phyloP scores from a whole-genome alignment of 2,113 vertebrate genomes.

The Dicrurus megarhynchus region DNA sequence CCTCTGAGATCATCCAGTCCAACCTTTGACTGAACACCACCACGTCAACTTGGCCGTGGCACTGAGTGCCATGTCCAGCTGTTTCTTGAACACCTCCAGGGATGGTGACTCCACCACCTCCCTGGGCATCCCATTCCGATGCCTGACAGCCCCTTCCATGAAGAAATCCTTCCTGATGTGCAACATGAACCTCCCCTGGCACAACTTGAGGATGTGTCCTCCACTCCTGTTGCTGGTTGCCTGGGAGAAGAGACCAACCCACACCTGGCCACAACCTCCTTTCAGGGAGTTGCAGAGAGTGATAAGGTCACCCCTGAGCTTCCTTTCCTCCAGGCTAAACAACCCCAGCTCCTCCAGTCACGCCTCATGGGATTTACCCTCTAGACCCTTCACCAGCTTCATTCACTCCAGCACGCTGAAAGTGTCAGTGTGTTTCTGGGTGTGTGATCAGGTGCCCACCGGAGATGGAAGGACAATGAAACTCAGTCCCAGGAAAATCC shows the following conservation, averaged over 20 bases:
- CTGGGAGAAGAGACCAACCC: neutral
- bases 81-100: neutral
- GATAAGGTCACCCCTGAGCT: neutral
- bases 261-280: neutral
- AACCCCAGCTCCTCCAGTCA: no score
- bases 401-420: neutral
- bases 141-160: neutral
- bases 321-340: neutral
- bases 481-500: neutral
- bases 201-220: neutral
- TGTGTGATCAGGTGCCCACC: neutral
- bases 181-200: neutral
- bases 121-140: neutral
- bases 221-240: neutral
- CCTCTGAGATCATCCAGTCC: neutral
- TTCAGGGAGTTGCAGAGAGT: neutral
- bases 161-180: neutral
- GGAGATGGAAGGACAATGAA: neutral
- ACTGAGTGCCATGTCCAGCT: neutral
- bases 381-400: neutral
- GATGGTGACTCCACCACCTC: no score
- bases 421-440: neutral
- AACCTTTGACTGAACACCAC: neutral
- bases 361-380: neutral
- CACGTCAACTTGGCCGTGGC: accelerated